A percentile compares a stretch with the other conserved stretches of the same genome.
Evolutionary conservation across 2,113 vertebrate species (phyloP).

Genomic region (Ailuropoda melanoleuca): DNA sequence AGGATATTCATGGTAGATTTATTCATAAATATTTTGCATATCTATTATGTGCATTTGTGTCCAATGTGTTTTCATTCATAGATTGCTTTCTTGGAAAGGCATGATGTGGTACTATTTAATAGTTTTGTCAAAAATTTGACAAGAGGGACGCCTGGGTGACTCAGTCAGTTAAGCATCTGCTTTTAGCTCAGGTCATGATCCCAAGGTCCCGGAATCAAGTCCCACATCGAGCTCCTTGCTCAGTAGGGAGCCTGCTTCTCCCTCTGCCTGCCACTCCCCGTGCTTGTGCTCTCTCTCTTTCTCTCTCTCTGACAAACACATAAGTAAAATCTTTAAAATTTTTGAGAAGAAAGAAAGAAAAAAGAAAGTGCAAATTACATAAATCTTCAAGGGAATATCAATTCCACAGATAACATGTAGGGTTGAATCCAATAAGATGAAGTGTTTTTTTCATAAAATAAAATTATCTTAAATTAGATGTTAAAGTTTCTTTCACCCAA

Average conservation of each 20-base stretch:
- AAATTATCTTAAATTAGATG: conserved; percentile 33
- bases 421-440: not conserved
- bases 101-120: not conserved
- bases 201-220: too few relatives aligned
- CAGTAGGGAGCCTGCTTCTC: too few relatives aligned
- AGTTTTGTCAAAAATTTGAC: not conserved
- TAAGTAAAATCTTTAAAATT: not conserved
- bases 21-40: conserved; percentile 35
- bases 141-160: not conserved
- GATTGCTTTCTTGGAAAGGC: not conserved
- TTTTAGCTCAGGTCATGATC: too few relatives aligned
- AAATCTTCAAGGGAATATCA: conserved; percentile 19
- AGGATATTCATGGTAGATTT: not conserved
- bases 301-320: not conserved
- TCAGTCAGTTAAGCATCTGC: too few relatives aligned
- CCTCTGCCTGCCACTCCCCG: too few relatives aligned
- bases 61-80: conserved; percentile 15
- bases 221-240: too few relatives aligned
- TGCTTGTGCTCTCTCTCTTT: too few relatives aligned
- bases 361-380: not conserved
- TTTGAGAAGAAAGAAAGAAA: not conserved
- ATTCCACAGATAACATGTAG: not conserved
- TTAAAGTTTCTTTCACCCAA: conserved; percentile 38
- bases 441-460: conserved; percentile 20
- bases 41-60: not conserved